phyloP scores from a whole-genome alignment of 2,888 invertebrate genomes.

The Melipona beecheii region DNA sequence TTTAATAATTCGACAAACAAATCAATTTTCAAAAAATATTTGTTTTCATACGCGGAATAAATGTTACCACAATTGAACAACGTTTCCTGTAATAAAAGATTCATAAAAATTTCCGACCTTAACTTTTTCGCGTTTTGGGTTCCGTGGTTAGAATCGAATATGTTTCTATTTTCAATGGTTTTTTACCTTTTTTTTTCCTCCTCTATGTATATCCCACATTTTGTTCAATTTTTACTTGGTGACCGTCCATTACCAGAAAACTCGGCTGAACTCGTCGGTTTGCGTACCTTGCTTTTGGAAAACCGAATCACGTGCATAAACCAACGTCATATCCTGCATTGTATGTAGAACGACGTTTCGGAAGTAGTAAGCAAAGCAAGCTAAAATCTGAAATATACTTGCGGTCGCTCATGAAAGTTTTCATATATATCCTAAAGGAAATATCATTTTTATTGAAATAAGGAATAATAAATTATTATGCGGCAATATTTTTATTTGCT shows the following conservation, averaged over 20 bases:
- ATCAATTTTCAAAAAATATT: background rate
- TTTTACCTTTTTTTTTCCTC: background rate
- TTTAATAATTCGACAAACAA: background rate
- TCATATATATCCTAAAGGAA: background rate
- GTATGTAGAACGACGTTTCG: background rate
- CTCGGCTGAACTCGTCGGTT: background rate
- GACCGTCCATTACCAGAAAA: background rate
- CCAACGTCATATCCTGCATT: background rate
- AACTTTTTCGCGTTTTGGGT: background rate
- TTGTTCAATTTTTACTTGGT: background rate
- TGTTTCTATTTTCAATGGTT: background rate
- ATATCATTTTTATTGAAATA: background rate
- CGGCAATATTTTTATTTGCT: background rate
- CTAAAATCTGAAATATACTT: background rate
- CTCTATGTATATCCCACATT: background rate
- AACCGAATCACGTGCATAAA: background rate
- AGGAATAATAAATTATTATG: background rate
- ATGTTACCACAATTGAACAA: background rate
- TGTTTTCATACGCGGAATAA: background rate
- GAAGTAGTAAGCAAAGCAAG: background rate
- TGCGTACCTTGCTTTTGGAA: background rate
- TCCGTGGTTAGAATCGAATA: conserved; percentile 1
- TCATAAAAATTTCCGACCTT: background rate
- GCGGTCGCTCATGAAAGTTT: background rate
- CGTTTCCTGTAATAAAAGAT: conserved; percentile 4